Percentiles rank a stretch among this genome's conserved stretches.
Evolutionary conservation across 2,113 vertebrate species (phyloP).

Genomic region (Peucedramus taeniatus): DNA sequence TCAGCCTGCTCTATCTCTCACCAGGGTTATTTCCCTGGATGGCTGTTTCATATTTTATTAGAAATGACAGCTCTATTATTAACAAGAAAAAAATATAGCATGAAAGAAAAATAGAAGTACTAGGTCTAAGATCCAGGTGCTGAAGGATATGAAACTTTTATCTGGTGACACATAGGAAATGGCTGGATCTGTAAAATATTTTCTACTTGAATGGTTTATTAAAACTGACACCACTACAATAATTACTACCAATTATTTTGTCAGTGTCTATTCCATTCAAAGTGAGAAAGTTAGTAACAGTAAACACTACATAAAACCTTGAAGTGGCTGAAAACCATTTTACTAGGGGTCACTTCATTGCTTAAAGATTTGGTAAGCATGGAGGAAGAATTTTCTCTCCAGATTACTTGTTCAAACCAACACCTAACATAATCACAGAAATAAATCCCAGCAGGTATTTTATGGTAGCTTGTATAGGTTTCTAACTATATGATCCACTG

Average conservation of each 20-base stretch:
- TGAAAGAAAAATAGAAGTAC: slow-evolving; percentile 51
- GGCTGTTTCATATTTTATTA: slow-evolving; percentile 71
- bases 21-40: slow-evolving; percentile 65
- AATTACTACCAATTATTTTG: slow-evolving; percentile 78
- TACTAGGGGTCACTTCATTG: neutral
- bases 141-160: slow-evolving; percentile 57
- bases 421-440: neutral
- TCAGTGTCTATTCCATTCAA: slow-evolving; percentile 61
- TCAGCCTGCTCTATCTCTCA: slow-evolving; percentile 53
- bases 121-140: slow-evolving; percentile 29
- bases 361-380: neutral
- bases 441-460: neutral
- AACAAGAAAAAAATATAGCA: slow-evolving; percentile 58
- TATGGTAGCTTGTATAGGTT: neutral
- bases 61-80: slow-evolving; percentile 79
- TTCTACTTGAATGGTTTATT: slow-evolving; percentile 62
- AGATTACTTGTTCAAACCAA: neutral
- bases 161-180: slow-evolving; percentile 27
- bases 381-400: neutral
- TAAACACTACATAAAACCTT: slow-evolving; percentile 20
- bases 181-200: slow-evolving; percentile 49
- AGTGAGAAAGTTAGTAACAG: slow-evolving; percentile 20
- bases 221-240: slow-evolving; percentile 56
- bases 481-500: neutral
- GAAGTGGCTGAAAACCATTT: slow-evolving; percentile 10